Percentiles rank a stretch among this genome's conserved stretches.
Conservation (phyloP, 2,113 vertebrate species). For the Orycteropus afer region DNA sequence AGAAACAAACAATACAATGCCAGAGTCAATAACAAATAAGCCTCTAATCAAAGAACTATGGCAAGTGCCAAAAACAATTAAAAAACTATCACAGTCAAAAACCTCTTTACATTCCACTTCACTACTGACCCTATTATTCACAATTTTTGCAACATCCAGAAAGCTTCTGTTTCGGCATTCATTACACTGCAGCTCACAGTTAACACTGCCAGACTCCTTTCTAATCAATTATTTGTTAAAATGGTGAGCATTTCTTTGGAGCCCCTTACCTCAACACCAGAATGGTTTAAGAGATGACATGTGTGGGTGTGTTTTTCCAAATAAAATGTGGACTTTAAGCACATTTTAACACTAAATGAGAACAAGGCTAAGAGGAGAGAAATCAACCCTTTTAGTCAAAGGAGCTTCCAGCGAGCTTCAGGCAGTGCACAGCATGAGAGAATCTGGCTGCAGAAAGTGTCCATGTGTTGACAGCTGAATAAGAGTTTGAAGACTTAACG, state of each 20-base stretch:
- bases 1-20: not conserved
- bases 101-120: constrained; percentile 91
- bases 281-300: constrained; percentile 83
- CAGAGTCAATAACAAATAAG: constrained; percentile 90
- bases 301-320: constrained; percentile 85
- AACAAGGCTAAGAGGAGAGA: constrained; percentile 95
- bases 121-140: constrained; percentile 89
- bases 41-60: constrained; percentile 93
- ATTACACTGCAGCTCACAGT: constrained; percentile 85
- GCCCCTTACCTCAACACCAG: constrained; percentile 84
- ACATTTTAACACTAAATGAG: constrained; percentile 91
- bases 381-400: constrained; percentile 96
- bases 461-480: constrained; percentile 94
- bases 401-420: constrained; percentile 95
- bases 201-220: constrained; percentile 85
- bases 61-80: constrained; percentile 94
- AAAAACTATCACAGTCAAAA: constrained; percentile 92
- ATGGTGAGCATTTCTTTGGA: constrained; percentile 85
- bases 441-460: constrained; percentile 92
- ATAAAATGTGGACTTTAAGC: constrained; percentile 88
- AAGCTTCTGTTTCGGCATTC: constrained; percentile 84
- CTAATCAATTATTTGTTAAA: constrained; percentile 87
- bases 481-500: constrained; percentile 92
- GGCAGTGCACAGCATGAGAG: constrained; percentile 92
- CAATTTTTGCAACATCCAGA: constrained; percentile 85